Evolutionary conservation across 2,888 invertebrate genomes (phyloP), one percentile per base, ranked within the genome.

Genomic region (Drosophila niveifrons): DNA sequence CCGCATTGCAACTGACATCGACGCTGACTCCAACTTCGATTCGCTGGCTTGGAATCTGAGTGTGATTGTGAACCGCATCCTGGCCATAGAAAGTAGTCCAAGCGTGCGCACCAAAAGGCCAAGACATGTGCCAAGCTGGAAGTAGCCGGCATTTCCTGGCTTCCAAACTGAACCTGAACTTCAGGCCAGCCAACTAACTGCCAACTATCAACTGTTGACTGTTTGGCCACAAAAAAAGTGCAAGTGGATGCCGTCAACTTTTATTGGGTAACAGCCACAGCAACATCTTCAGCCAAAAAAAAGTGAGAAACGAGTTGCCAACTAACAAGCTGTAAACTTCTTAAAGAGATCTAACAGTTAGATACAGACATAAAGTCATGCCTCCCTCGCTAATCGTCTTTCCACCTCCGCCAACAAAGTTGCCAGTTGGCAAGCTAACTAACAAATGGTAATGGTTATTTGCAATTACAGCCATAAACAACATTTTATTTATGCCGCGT

Each of bases 141-240:
- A 43, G 61, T 51, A 41, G 61, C 52, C 56, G 46, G 51, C 70
- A 75, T 80, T 90, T 91, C 91, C 91, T 90, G 91, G 55, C 80
- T 15, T 23, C 29, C 39, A 15, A 44, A 66, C 79, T 91, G 90
- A 91, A 91, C 91, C 91, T 91, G 90, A 91, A 91, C 91, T 91
- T 90, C 75, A 55, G 74, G 73, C 72, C 57, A 55, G 36, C 34
- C n/a, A 36, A n/a, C 34, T n/a, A 36, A n/a, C 34, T 11, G 34
- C 34, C 34, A 36, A 48, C 7, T 41, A 50, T 6, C 17, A n/a
- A 50, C 29, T 17, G 34, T 46, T 23, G 46, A 63, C 23, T 41
- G 39, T 8, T 41, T 41, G 41, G n/a, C 51, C 23, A 23, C 23
- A 23, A 23, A 63, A 62, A 72, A 82, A 81, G 66, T 56, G 66